Percentiles rank a stretch among this genome's conserved stretches.
These are phyloP conservation scores for Morphnarchus princeps DNA, from an alignment of 2,113 vertebrate species.

Conservation along the genomic window DNA sequence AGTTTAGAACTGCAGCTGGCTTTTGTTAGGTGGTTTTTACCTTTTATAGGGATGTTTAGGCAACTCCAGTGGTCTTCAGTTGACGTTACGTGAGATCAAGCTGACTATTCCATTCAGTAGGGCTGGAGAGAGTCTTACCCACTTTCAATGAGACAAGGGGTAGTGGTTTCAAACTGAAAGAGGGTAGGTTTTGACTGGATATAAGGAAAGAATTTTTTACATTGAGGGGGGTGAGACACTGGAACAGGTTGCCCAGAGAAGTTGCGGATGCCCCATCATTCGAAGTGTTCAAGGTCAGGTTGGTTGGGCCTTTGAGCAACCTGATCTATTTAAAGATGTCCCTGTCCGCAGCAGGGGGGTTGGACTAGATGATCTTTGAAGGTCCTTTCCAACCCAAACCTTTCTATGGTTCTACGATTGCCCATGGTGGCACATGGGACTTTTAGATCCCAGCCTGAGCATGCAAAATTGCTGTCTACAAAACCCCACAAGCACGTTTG, in stretches of 20 bases:
- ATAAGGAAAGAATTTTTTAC: not conserved
- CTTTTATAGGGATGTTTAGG: not conserved
- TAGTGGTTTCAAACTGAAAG: not conserved
- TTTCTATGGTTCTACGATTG: not conserved
- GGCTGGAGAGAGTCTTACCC: not conserved
- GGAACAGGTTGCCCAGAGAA: not conserved
- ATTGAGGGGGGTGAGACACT: not conserved
- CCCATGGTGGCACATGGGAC: not conserved
- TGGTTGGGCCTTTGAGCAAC: not conserved
- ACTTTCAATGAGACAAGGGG: not conserved
- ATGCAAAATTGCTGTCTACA: not conserved
- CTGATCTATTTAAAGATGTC: not conserved
- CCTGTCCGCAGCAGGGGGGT: not conserved
- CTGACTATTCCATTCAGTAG: not conserved
- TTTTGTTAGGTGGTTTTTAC: not conserved
- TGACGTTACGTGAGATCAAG: not conserved
- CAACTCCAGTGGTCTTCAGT: not conserved
- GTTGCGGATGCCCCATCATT: not conserved
- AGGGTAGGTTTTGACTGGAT: not conserved
- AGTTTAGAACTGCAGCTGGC: not conserved
- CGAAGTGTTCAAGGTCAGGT: not conserved
- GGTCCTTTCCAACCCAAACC: not conserved
- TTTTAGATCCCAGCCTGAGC: not conserved
- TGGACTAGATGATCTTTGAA: not conserved
- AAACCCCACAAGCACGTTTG: rapidly evolving